These are phyloP conservation scores for Barypeithes pellucidus DNA, from an alignment of 2,888 invertebrate species.

Conservation along the genomic window DNA sequence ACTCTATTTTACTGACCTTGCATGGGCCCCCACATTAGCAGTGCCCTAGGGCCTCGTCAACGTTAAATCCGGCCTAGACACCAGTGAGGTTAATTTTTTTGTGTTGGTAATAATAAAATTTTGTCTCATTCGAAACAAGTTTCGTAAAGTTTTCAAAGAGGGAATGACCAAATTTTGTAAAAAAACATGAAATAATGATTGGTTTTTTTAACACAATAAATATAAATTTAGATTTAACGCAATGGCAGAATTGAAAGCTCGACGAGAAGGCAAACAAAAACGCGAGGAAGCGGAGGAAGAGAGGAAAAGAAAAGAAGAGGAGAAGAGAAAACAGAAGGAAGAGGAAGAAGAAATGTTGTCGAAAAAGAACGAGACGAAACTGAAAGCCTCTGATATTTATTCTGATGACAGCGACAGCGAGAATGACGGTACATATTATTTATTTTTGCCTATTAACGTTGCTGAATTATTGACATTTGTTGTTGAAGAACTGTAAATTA, in stretches of 20 bases:
- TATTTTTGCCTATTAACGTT: background rate
- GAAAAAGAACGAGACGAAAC: slow-evolving; percentile 82
- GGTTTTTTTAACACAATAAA: background rate
- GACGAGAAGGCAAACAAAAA: slow-evolving; percentile 88
- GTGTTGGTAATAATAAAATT: too few relatives aligned
- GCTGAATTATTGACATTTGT: too few relatives aligned
- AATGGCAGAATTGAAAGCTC: slow-evolving; percentile 92
- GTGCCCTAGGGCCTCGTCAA: too few relatives aligned
- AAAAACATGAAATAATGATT: background rate
- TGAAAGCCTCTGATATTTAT: slow-evolving; percentile 96
- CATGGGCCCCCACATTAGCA: too few relatives aligned
- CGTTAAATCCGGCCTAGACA: too few relatives aligned
- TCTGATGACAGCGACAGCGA: slow-evolving; percentile 88
- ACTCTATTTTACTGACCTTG: too few relatives aligned
- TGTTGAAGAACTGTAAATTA: too few relatives aligned
- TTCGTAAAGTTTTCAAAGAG: too few relatives aligned
- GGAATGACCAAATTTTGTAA: too few relatives aligned
- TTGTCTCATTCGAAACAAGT: too few relatives aligned
- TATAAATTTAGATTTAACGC: slow-evolving; percentile 82
- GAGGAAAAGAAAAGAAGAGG: slow-evolving; percentile 74
- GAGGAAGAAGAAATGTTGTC: slow-evolving; percentile 68
- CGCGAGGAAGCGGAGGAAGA: slow-evolving; percentile 76
- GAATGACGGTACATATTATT: slow-evolving; percentile 68
- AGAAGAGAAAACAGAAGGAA: slow-evolving; percentile 75
- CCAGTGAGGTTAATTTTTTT: too few relatives aligned